phyloP scores from a whole-genome alignment of 2,113 vertebrate genomes.

The Malurus elegans region DNA sequence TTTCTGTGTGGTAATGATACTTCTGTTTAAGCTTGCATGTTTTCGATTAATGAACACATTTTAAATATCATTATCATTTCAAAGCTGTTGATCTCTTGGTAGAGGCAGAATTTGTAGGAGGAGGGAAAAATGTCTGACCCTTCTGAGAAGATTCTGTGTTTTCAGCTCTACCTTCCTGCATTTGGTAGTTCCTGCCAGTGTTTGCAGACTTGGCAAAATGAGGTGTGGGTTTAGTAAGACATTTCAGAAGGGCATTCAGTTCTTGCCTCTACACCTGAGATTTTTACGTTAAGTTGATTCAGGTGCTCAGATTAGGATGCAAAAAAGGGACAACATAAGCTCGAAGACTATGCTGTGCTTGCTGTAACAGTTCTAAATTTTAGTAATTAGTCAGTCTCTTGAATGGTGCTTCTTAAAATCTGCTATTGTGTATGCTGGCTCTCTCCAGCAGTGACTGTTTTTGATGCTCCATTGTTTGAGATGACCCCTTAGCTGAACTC shows the following conservation, averaged over 20 bases:
- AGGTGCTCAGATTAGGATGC: neutral
- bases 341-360: neutral
- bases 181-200: neutral
- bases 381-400: constrained; percentile 58
- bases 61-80: neutral
- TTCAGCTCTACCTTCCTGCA: neutral
- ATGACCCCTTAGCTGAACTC: constrained; percentile 62
- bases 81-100: neutral
- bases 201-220: neutral
- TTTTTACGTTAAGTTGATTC: neutral
- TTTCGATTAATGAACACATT: neutral
- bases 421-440: constrained; percentile 51
- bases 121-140: neutral
- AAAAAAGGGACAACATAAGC: neutral
- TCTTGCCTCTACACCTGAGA: neutral
- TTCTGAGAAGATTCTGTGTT: neutral
- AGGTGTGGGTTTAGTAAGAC: neutral
- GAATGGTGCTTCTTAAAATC: constrained; percentile 51
- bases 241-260: neutral
- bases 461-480: constrained; percentile 60
- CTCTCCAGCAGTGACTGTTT: constrained; percentile 66
- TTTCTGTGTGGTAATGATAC: neutral
- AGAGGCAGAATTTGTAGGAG: neutral
- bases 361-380: constrained; percentile 63
- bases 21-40: neutral